Evolutionary conservation across 2,797 vertebrate species (phyloP).

Genomic region (Eurystomus glaucurus): DNA sequence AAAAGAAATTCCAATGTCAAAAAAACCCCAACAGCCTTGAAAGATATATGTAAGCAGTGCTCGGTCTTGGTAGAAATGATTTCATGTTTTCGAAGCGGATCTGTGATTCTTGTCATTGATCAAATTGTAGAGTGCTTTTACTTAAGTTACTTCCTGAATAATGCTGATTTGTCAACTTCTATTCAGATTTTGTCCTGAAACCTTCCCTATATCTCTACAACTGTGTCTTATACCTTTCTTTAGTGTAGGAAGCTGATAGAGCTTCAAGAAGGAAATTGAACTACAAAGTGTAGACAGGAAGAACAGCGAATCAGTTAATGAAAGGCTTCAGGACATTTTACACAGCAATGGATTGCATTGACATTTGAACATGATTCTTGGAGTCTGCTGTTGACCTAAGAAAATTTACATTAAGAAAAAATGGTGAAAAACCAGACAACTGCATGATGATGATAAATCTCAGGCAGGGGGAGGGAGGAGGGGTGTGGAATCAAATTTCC

Average conservation of each 20-base stretch:
- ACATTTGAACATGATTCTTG: not conserved
- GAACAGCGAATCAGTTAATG: not conserved
- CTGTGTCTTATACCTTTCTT: not conserved
- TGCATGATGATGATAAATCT: not conserved
- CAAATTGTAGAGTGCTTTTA: not conserved
- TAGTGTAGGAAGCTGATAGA: not conserved
- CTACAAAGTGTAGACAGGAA: not conserved
- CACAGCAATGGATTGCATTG: not conserved
- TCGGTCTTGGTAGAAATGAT: not conserved
- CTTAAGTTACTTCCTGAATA: not conserved
- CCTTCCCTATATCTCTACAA: not conserved
- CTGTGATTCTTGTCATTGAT: not conserved
- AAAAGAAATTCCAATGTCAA: not conserved
- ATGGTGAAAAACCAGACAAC: not conserved
- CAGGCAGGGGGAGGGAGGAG: accelerated
- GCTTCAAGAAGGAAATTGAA: not conserved
- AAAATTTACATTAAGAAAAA: not conserved
- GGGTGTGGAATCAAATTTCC: not conserved
- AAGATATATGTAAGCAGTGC: not conserved
- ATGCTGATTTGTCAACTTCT: not conserved
- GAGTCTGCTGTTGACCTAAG: not conserved
- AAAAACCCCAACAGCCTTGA: not conserved
- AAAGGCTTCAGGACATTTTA: not conserved
- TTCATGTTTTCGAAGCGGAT: not conserved
- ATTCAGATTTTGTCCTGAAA: not conserved